A percentile compares a stretch with the other conserved stretches of the same genome.
Conservation (phyloP, 2,888 invertebrate genomes). For the Eupithecia vulgata region DNA sequence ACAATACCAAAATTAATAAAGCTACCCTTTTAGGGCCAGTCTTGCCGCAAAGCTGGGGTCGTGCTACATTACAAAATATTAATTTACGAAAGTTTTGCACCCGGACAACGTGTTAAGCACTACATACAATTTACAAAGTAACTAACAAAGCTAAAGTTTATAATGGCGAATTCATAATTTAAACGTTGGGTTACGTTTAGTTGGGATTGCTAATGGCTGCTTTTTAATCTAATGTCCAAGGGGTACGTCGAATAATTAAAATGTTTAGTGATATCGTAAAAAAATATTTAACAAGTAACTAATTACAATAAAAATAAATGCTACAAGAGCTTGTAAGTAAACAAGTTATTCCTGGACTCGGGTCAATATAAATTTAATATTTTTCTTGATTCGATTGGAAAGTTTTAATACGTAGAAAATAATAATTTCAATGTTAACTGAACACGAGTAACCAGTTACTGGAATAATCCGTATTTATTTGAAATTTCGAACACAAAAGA, state of each 20-base stretch:
- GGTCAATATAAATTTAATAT: not conserved
- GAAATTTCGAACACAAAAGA: not conserved
- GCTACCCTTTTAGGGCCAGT: not conserved
- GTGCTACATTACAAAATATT: constrained; percentile 2
- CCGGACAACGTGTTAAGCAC: constrained; percentile 6
- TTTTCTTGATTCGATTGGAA: not conserved
- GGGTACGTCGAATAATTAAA: not conserved
- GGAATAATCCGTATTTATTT: not conserved
- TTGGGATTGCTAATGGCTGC: not conserved
- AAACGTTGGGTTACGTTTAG: not conserved
- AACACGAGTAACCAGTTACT: not conserved
- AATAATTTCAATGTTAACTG: not conserved
- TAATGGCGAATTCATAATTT: constrained; percentile 2
- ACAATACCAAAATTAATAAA: constrained; percentile 26
- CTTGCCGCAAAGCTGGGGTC: not conserved
- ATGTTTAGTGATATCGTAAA: not conserved
- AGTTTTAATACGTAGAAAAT: not conserved
- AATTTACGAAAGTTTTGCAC: not conserved
- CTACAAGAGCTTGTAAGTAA: not conserved
- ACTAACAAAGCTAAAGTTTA: not conserved
- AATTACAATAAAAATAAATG: not conserved
- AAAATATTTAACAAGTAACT: not conserved
- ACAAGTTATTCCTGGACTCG: not conserved
- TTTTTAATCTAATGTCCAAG: not conserved
- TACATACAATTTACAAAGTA: constrained; percentile 5